phyloP scores from a whole-genome alignment of 1,140 invertebrate species.

The Acromyrmex echinatior region DNA sequence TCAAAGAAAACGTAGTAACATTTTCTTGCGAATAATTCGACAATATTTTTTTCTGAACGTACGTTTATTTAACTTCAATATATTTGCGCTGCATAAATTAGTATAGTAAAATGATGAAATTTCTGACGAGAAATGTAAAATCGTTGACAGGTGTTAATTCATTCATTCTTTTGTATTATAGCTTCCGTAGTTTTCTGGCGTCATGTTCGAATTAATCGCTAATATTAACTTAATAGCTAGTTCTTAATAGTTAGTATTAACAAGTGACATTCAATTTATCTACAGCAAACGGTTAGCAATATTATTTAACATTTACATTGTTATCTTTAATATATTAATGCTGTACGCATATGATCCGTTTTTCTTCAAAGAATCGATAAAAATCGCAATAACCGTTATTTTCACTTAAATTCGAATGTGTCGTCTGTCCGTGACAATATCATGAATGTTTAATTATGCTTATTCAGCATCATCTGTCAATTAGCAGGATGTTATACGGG shows the following conservation, averaged over 20 bases:
- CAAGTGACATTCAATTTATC: background rate
- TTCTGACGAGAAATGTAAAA: background rate
- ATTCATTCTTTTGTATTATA: background rate
- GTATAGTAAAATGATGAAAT: background rate
- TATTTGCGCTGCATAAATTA: background rate
- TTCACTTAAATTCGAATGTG: constrained; percentile 50
- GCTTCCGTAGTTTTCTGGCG: background rate
- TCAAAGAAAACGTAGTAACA: too few species aligned
- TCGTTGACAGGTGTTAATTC: background rate
- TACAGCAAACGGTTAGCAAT: constrained; percentile 41
- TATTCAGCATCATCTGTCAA: constrained; percentile 63
- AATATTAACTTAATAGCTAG: too few species aligned
- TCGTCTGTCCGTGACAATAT: constrained; percentile 11
- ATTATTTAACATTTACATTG: constrained; percentile 33
- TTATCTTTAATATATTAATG: constrained; percentile 51
- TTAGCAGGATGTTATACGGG: constrained; percentile 18
- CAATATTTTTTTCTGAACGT: too few species aligned
- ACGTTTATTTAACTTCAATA: background rate
- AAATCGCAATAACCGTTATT: constrained; percentile 65
- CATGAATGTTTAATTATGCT: constrained; percentile 64
- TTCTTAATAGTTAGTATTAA: background rate
- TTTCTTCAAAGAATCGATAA: constrained; percentile 54
- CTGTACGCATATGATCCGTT: constrained; percentile 46
- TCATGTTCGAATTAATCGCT: background rate
- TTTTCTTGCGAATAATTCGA: too few species aligned